Conservation (phyloP, 2,797 vertebrate genomes). For the Phataginus tricuspis region DNA sequence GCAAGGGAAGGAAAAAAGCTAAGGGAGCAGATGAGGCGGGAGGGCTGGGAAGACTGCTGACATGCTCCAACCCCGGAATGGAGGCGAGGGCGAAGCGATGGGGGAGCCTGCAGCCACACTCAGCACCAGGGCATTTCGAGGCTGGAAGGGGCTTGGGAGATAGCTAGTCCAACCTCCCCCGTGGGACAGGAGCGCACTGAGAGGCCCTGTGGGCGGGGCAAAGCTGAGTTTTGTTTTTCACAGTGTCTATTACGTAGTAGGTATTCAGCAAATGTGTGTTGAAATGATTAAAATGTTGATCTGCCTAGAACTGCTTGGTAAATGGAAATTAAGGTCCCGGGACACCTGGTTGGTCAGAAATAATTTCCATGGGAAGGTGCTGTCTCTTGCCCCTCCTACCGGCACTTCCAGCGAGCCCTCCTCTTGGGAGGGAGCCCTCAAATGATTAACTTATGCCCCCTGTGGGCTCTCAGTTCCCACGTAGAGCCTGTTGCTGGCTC, state of each 20-base stretch:
- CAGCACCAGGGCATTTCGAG: background rate
- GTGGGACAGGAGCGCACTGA: background rate
- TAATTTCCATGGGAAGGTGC: background rate
- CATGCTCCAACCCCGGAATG: rapidly evolving
- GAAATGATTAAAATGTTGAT: background rate
- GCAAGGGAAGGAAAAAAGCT: background rate
- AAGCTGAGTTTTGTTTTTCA: background rate
- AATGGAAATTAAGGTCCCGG: background rate
- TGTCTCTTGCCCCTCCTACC: background rate
- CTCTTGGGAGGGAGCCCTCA: background rate
- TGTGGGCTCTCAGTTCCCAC: background rate
- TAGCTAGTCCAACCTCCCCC: too few species aligned
- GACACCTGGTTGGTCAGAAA: background rate
- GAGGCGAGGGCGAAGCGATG: background rate
- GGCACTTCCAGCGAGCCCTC: background rate
- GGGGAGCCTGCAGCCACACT: rapidly evolving
- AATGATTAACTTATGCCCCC: background rate
- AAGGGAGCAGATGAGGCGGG: background rate
- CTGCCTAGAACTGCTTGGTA: background rate
- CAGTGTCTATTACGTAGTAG: background rate
- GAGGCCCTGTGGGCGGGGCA: background rate
- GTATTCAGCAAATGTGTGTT: background rate
- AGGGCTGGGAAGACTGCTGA: background rate
- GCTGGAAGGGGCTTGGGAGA: background rate
- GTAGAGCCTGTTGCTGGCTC: background rate